A percentile compares a stretch with the other conserved stretches of the same genome.
Evolutionary conservation across 23 tunicate genomes (phyloP).

Genomic region (Trididemnum clinides): DNA sequence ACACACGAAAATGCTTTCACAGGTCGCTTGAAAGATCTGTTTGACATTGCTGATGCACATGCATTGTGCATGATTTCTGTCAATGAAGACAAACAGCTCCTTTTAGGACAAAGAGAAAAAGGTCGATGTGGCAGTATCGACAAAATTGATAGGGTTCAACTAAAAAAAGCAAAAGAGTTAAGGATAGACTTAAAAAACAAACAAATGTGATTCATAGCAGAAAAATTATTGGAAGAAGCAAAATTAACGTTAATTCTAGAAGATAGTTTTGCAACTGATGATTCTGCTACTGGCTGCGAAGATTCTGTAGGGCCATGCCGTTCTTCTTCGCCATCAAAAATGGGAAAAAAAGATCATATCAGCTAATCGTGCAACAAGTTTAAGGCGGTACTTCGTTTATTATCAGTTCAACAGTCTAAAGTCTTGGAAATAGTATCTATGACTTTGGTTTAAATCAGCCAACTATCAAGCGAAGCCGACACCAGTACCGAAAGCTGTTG

Average conservation of each 20-base stretch:
- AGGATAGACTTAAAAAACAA: background rate
- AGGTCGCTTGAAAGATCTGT: slow-evolving; percentile 11
- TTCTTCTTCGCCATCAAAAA: background rate
- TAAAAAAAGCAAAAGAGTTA: background rate
- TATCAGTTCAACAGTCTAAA: background rate
- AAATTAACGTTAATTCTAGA: background rate
- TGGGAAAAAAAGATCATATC: background rate
- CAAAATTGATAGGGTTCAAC: background rate
- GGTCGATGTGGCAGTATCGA: background rate
- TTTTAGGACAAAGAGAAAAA: background rate
- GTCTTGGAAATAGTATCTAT: background rate
- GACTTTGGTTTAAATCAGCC: background rate
- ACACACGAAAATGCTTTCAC: background rate
- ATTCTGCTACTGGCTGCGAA: too few species aligned
- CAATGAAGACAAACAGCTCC: slow-evolving; percentile 12
- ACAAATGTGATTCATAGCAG: background rate
- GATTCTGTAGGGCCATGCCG: background rate
- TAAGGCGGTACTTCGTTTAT: background rate
- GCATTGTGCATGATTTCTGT: background rate
- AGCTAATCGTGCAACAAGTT: background rate
- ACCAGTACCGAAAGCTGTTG: too few species aligned
- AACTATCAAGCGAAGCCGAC: slow-evolving; percentile 8
- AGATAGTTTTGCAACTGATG: slow-evolving; percentile 4
- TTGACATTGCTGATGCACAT: slow-evolving; percentile 10
- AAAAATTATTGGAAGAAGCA: background rate